Base-by-base conservation (phyloP, 2,797 vertebrate genomes). In the Macroramphosus scolopax region DNA sequence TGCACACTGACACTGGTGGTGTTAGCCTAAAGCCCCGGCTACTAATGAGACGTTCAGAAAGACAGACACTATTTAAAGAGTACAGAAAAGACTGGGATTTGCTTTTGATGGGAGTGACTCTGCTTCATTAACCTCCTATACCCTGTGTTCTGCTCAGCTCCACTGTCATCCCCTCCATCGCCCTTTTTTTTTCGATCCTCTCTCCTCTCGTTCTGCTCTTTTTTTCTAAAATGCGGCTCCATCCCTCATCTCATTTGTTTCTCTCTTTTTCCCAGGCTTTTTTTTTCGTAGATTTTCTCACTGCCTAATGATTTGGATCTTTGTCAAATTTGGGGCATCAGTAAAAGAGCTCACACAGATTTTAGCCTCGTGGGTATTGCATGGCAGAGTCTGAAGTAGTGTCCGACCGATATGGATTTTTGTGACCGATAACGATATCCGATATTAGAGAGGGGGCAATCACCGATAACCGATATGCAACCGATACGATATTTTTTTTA, bases 31-130 rank as follows among this genome's bases (percentile, higher is more conserved):
- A 81, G 75, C 72, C 58, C 15, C 2, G 6, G 72, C 54, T 60
- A 31, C 72, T 85, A 86, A 85, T 80, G 77, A 86, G 81, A 82
- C 50, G 20, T 79, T 78, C 52, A 78, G 62, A 67, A 67, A 60
- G 70, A 77, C 58, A 68, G 73, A 74, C 58, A 64, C 55, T 37
- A 48, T 71, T 75, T 68, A 75, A 72, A 70, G 70, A 73, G 61
- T 39, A 64, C 30, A 66, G 50, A 67, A 46, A 75, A 64, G 60
- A 38, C 50, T 12, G 33, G 56, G 69, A 73, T 76, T 81, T 66
- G 33, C 58, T 31, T 78, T 59, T 78, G 63, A 84, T 77, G 71
- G 62, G 48, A 77, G 52, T 41, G 34, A 80, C 61, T 53, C 15
- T 61, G 80, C 74, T 67, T 84, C 77, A 83, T 86, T 84, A 78